Evolutionary conservation across 1,140 invertebrate genomes (phyloP).

Genomic region (Sycobia sp.): DNA sequence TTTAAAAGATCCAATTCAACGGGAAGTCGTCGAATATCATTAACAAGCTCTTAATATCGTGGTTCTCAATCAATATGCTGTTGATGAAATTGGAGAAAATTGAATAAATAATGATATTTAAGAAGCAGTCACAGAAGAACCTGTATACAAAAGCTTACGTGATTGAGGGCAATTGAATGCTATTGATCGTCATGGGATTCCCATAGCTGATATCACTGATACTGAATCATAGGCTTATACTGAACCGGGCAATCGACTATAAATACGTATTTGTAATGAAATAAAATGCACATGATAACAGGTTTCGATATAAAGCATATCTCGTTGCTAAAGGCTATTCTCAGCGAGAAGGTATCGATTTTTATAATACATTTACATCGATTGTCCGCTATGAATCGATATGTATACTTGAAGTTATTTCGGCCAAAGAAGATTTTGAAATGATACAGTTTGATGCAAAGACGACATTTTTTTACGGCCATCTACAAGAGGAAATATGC

Average conservation of each 20-base stretch:
- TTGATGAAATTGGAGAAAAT: neutral
- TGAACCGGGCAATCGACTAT: neutral
- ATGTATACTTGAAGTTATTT: too few relatives aligned
- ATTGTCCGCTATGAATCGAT: too few relatives aligned
- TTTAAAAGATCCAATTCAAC: too few relatives aligned
- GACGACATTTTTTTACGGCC: slow-evolving; percentile 29
- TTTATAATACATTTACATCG: too few relatives aligned
- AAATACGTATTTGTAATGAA: slow-evolving; percentile 19
- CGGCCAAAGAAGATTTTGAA: slow-evolving; percentile 5
- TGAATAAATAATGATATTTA: neutral
- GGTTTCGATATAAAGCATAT: slow-evolving; percentile 19
- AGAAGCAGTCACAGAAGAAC: too few relatives aligned
- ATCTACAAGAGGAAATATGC: slow-evolving; percentile 24
- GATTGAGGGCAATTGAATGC: neutral
- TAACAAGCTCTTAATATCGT: too few relatives aligned
- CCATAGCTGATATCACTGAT: neutral
- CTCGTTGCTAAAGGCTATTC: slow-evolving; percentile 24
- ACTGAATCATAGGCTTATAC: neutral
- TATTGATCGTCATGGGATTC: neutral
- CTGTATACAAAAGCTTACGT: neutral
- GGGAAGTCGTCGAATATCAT: too few relatives aligned
- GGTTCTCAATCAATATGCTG: neutral
- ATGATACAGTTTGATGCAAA: slow-evolving; percentile 36
- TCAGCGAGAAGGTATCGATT: too few relatives aligned
- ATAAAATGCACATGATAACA: neutral